Evolutionary conservation across 2,797 vertebrate genomes (phyloP), one percentile per base, ranked within the genome.

Genomic region (Chelidonichthys spinosus): DNA sequence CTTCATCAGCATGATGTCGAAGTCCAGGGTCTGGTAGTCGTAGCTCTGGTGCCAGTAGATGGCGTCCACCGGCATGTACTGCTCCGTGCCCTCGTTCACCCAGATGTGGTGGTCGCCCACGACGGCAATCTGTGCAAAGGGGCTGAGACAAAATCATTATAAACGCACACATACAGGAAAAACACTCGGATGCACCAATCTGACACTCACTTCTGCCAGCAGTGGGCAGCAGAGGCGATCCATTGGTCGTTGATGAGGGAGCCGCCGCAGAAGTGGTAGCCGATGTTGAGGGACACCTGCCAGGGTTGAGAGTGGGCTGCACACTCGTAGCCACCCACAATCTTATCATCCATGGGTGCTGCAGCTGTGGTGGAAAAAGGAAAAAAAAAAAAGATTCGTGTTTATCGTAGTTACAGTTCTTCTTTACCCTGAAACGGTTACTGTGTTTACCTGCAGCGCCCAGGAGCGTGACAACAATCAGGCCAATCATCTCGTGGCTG

Each of bases 151-250:
- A 40, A 33, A 37, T 35, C 56, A 5, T 59, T 7, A 15, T 3
- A 17, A 65, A 36, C 1, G 14, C 46, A 2, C 1, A 47, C 52
- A 14, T 18, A 32, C 5, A 15, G 25, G 25, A 25, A 25, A 35
- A 32, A 37, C 6, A 1, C 47, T 15, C 55, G n/a, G 42, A n/a
- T 0, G 8, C 3, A 11, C 36, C 5, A 11, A 69, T 79, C 40
- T 36, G 59, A 53, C 60, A 92, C 94, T 91, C 72, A 94, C 95
- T 79, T 83, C 35, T 91, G 72, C 90, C 93, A 95, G 87, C 94
- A 94, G 90, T 95, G 94, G 53, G 94, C 94, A 42, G 94, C 94
- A 77, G 93, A 95, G 74, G 92, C 11, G 50, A 95, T 88, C 94
- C 93, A 95, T 63, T 80, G 90, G 54, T 95, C 84, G 0, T 88